Percentiles rank a stretch among this genome's conserved stretches.
phyloP scores from a whole-genome alignment of 2,888 invertebrate species.

The Ephialtes manifestator region DNA sequence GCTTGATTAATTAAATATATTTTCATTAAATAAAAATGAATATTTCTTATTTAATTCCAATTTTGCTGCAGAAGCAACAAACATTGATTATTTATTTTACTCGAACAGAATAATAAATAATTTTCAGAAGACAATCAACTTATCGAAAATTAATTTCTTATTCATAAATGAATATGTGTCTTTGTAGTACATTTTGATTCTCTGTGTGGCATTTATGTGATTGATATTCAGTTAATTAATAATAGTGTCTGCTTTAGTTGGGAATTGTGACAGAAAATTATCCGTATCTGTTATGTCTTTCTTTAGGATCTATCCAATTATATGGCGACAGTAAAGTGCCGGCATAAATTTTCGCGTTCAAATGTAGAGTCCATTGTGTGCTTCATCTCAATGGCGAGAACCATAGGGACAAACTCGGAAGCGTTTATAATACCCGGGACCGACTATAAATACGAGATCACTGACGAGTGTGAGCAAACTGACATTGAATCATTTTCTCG shows the following conservation, averaged over 20 bases:
- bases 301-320: not conserved
- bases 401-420: not conserved
- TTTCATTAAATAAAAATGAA: not conserved
- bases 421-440: not conserved
- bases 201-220: not conserved
- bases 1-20: not conserved
- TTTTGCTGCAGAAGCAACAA: too few relatives aligned
- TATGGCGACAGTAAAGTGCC: not conserved
- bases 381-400: not conserved
- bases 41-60: not conserved
- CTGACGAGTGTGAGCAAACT: not conserved
- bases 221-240: not conserved
- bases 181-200: not conserved
- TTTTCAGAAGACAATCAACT: too few relatives aligned
- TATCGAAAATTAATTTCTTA: not conserved
- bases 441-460: not conserved
- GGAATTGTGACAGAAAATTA: not conserved
- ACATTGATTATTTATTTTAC: too few relatives aligned
- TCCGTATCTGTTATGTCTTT: not conserved
- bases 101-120: too few relatives aligned
- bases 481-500: conserved; percentile 8
- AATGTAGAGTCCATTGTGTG: not conserved
- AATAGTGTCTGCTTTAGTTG: not conserved
- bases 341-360: not conserved
- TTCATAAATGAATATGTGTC: not conserved